A percentile compares a stretch with the other conserved stretches of the same genome.
These are phyloP conservation scores for Platysteira castanea DNA, from an alignment of 2,113 vertebrate species.

Conservation along the genomic window DNA sequence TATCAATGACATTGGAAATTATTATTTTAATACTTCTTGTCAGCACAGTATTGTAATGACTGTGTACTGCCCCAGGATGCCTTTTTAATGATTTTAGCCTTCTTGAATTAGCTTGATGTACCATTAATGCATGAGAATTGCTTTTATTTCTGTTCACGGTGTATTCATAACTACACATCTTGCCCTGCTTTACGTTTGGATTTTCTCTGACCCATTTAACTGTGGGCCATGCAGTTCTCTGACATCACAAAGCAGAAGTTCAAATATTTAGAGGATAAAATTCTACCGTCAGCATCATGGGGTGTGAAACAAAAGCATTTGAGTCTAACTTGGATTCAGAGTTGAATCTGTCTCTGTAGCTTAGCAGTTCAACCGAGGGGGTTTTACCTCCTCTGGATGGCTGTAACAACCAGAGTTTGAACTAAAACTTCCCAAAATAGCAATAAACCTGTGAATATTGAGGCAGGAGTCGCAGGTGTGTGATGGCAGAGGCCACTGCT, in stretches of 20 bases:
- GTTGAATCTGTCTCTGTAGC: neutral
- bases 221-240: neutral
- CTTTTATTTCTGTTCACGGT: slow-evolving; percentile 73
- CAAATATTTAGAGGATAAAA: neutral
- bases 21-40: slow-evolving; percentile 69
- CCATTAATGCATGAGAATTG: slow-evolving; percentile 71
- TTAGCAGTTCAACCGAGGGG: neutral
- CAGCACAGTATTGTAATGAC: slow-evolving; percentile 37
- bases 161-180: slow-evolving; percentile 44
- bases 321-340: neutral
- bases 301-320: neutral
- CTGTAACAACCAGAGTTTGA: neutral
- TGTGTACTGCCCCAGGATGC: slow-evolving; percentile 73
- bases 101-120: slow-evolving; percentile 72
- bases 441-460: neutral
- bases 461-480: neutral
- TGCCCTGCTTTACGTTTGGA: neutral
- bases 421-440: neutral
- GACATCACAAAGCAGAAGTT: neutral
- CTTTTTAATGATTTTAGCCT: slow-evolving; percentile 64
- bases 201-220: slow-evolving; percentile 64
- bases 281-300: neutral
- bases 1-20: slow-evolving; percentile 68
- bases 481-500: neutral
- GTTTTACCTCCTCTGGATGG: neutral